A percentile compares a stretch with the other conserved stretches of the same genome.
These are phyloP conservation scores for Helleia helle DNA, from an alignment of 2,888 invertebrate species.

Conservation along the genomic window DNA sequence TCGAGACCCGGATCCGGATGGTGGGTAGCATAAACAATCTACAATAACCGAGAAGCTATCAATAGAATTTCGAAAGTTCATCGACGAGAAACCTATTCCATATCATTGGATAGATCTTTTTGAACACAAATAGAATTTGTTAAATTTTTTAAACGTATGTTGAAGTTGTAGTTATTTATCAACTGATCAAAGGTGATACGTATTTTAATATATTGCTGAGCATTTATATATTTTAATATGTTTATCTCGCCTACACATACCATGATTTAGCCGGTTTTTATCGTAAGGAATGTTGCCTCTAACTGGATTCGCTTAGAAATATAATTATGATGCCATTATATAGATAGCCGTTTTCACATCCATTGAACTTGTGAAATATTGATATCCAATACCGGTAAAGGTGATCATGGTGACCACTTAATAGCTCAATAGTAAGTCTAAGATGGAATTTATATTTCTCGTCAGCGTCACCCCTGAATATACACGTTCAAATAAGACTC, in stretches of 20 bases:
- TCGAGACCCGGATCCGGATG: too few species aligned
- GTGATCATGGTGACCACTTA: not conserved
- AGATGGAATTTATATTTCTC: too few species aligned
- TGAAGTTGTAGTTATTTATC: too few species aligned
- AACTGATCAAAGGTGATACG: not conserved
- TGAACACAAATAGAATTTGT: too few species aligned
- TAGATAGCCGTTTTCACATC: conserved; percentile 4
- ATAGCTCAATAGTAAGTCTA: not conserved
- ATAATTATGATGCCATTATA: conserved; percentile 6
- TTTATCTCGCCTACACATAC: not conserved
- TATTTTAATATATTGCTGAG: not conserved
- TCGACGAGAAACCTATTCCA: too few species aligned
- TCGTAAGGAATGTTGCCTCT: conserved; percentile 1
- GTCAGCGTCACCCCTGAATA: too few species aligned
- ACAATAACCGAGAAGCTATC: too few species aligned
- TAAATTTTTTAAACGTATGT: too few species aligned
- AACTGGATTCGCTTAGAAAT: not conserved
- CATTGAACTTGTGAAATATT: conserved; percentile 2
- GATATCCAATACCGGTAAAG: not conserved
- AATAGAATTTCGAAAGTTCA: too few species aligned
- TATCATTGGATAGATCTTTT: too few species aligned
- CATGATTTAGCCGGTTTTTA: not conserved
- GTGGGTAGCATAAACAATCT: too few species aligned
- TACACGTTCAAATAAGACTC: too few species aligned
- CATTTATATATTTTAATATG: not conserved